Base-by-base conservation (phyloP, 2,888 invertebrate species). In the Drosophila tripunctata region DNA sequence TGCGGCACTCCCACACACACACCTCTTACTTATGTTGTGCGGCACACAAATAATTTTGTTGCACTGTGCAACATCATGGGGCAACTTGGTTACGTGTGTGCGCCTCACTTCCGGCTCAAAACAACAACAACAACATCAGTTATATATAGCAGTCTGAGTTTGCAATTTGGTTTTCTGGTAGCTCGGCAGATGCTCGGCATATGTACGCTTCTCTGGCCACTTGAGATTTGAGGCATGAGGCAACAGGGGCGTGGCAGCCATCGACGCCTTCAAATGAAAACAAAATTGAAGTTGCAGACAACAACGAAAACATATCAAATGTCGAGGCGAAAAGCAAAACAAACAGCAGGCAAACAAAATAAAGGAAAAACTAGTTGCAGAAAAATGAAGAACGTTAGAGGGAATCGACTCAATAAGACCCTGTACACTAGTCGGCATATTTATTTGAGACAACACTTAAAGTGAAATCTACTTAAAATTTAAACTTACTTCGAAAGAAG, bases 151-250 rank as follows among this genome's bases (percentile, higher is more conserved):
- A n/a, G n/a, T n/a, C n/a, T n/a, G n/a, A 10, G 40, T 30, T 41
- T 47, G 41, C 44, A 48, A 57, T 27, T 27, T 43, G 43, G n/a
- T n/a, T n/a, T n/a, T n/a, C n/a, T n/a, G n/a, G 35, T 22, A 41
- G 30, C 57, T 51, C 27, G 8, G 67, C 82, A 82, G 52, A 86
- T 82, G 83, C 57, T 67, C 55, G 70, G 70, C 86, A 82, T 78
- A 68, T 84, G 77, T 67, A n/a, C 15, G 10, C 6, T 3, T 24
- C 64, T 27, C 27, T 38, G 48, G 35, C 63, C 79, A 78, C 78
- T 76, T 76, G 63, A 70, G 76, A 57, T 50, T 30, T 6, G 4
- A 21, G n/a, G n/a, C n/a, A n/a, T n/a, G n/a, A n/a, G 19, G 30
- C 17, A 7, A 41, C 36, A 14, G 19, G 48, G 65, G 68, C 55